These are phyloP conservation scores for Cynaeus angustus DNA, from an alignment of 2,888 invertebrate genomes.

Conservation along the genomic window DNA sequence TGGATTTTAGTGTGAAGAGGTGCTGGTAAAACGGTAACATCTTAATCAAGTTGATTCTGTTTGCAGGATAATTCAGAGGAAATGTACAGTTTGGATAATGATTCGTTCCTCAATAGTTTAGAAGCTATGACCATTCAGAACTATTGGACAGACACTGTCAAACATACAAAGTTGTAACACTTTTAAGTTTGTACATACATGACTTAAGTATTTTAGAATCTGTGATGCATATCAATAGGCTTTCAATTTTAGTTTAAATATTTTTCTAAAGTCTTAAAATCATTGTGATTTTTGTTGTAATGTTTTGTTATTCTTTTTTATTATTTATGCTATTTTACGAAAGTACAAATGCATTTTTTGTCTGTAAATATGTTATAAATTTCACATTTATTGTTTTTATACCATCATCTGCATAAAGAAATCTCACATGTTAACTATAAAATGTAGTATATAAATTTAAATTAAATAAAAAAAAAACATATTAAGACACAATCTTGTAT, in stretches of 20 bases:
- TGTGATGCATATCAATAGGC: conserved; percentile 70
- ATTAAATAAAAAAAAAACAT: conserved; percentile 28
- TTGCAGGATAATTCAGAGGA: conserved; percentile 93
- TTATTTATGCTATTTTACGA: conserved; percentile 46
- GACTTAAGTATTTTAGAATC: conserved; percentile 68
- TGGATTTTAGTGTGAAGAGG: neutral
- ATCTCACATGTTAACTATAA: conserved; percentile 34
- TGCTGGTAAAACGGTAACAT: neutral
- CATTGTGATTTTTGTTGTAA: conserved; percentile 44
- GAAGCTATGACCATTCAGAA: conserved; percentile 96
- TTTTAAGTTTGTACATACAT: conserved; percentile 57
- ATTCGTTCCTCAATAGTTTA: conserved; percentile 92
- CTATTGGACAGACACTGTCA: conserved; percentile 94
- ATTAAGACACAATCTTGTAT: conserved; percentile 33
- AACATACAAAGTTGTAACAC: conserved; percentile 87
- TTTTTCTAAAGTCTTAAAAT: conserved; percentile 52
- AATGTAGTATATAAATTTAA: conserved; percentile 35
- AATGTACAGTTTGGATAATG: conserved; percentile 95
- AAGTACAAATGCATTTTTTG: conserved; percentile 68
- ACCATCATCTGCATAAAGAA: conserved; percentile 28
- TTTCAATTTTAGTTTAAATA: conserved; percentile 51
- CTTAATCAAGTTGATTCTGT: conserved; percentile 36
- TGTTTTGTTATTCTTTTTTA: conserved; percentile 35
- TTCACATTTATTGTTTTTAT: conserved; percentile 43
- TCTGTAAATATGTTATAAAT: conserved; percentile 53